These are phyloP conservation scores for Augochlorella aurata DNA, from an alignment of 2,888 invertebrate species.

Conservation along the genomic window DNA sequence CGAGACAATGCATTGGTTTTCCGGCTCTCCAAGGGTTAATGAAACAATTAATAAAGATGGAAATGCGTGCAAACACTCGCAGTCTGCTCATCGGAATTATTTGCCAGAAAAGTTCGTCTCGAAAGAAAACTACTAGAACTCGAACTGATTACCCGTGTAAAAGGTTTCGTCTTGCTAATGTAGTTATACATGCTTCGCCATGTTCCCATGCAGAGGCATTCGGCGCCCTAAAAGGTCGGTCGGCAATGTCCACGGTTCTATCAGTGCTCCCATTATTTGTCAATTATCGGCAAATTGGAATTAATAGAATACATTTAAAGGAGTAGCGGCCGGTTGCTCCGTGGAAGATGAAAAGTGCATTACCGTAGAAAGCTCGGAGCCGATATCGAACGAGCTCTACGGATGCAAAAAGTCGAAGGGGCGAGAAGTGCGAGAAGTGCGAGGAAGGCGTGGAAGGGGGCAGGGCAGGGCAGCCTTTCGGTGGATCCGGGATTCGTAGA, in stretches of 20 bases:
- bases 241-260: neutral
- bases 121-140: too few relatives aligned
- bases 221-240: neutral
- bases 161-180: too few relatives aligned
- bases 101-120: too few relatives aligned
- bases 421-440: too few relatives aligned
- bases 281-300: constrained; percentile 1
- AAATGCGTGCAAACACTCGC: too few relatives aligned
- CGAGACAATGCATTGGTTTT: too few relatives aligned
- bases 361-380: neutral
- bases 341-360: neutral
- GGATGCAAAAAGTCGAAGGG: neutral
- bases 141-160: too few relatives aligned
- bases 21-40: too few relatives aligned
- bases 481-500: neutral
- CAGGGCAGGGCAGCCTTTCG: neutral
- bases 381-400: neutral
- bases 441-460: neutral
- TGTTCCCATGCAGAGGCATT: too few relatives aligned
- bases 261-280: neutral
- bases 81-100: too few relatives aligned
- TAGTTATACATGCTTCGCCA: too few relatives aligned
- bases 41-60: too few relatives aligned
- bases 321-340: neutral
- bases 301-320: constrained; percentile 1